Base-by-base conservation (phyloP, 2,797 vertebrate genomes). In the Ciconia nigra region DNA sequence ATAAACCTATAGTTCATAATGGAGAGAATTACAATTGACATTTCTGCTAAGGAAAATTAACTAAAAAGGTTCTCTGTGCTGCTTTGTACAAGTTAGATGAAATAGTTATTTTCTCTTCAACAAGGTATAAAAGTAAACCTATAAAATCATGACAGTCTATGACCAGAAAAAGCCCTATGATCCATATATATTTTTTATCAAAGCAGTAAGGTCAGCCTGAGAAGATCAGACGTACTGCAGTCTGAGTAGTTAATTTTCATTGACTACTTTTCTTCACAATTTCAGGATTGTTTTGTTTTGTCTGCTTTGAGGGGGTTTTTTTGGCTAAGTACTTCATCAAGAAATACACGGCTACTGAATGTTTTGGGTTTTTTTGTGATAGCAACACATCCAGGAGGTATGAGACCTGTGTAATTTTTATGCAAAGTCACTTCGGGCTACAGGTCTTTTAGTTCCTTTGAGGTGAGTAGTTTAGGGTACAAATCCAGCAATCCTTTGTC, bases 1-100 rank as follows among this genome's bases (percentile, higher is more conserved):
- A 93, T 91, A 91, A 95, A 91, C 69, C 4, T 65, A 82, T 87
- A 89, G 33, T 87, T 93, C 55, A 67, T 46, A 82, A 76, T 42
- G 35, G 66, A 65, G 5, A 73, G 46, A 95, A 96, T 93, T 89
- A 66, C 31, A 10, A 96, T 49, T 65, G 71, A 25, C 7, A 46
- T 49, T 51, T 92, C 82, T 67, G 57, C 69, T 63, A 91, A 77
- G 52, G 58, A 83, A 95, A 91, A 83, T 21, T 1, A 44, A 54
- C 37, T n/a, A 57, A 47, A 89, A 81, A 26, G 6, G 0, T 29
- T 31, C 7, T 61, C 14, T 91, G 7, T 73, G 5, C 7, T 84
- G 7, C 47, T 83, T 61, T 73, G 21, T n/a, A 52, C 33, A 54
- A 62, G 24, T 41, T 65, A 21, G 25, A 90, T 65, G 9, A 85